Evolutionary conservation across 2,888 invertebrate species (phyloP), one percentile per base, ranked within the genome.

Genomic region (Alviniconcha strummeri): DNA sequence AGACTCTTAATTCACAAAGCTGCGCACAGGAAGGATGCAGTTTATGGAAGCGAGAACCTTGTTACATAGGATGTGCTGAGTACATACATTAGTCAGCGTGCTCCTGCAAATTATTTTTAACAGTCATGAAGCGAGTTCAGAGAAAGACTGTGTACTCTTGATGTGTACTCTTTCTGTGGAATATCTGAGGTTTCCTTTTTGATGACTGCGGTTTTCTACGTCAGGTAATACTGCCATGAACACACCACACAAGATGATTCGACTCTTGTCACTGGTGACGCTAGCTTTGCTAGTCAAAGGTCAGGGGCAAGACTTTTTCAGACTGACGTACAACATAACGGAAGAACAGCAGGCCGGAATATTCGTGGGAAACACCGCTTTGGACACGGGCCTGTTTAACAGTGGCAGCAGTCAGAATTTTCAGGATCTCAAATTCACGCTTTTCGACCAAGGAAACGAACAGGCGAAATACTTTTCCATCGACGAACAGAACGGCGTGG

Each of bases 331-430:
- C 75, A 83, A 83, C 64, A 82, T 86, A 15, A 82, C 84, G 13
- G 88, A 88, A 76, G 86, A 86, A n/a, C 81, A 83, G 52, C 85
- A 84, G 15, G n/a, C 57, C 4, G 85, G 83, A 5, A 79, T 83
- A 11, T 85, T 87, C 54, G 84, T 88, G 55, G 90, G 91, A 64
- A 91, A 90, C 83, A 88, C 90, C 8, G 90, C 90, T 0, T 80
- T 88, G 72, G 90, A 90, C 82, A 90, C 90, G 84, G 84, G 86
- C 15, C 82, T 90, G 56, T 89, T 88, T 81, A 88, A 86, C 56
- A 89, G 88, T 82, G 87, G 88, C 7, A 87, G 86, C 11, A 85
- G 85, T 11, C 87, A 89, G 13, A 88, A 88, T 80, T 90, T 90
- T 72, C 87, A 88, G 78, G 87, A 85, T 54, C 86, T 91, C 87